A percentile compares a stretch with the other conserved stretches of the same genome.
These are phyloP conservation scores for Neuroterus valhalla DNA, from an alignment of 1,140 invertebrate genomes.

Conservation along the genomic window DNA sequence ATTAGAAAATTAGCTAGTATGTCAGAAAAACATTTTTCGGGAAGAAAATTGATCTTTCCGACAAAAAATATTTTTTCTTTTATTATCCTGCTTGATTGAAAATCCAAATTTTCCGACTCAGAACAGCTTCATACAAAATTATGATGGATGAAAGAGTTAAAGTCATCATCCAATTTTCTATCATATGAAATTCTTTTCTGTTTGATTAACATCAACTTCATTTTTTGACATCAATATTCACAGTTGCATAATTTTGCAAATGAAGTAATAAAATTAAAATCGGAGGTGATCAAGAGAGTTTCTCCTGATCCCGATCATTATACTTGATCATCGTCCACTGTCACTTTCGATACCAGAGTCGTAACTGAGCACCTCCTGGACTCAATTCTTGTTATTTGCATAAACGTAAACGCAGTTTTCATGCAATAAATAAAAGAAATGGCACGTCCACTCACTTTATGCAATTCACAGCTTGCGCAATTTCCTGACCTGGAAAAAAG, in stretches of 20 bases:
- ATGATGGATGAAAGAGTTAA: neutral
- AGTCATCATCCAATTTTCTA: neutral
- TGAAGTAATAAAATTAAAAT: constrained; percentile 2
- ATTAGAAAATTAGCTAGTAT: too few relatives aligned
- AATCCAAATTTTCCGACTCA: too few relatives aligned
- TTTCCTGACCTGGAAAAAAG: constrained; percentile 1
- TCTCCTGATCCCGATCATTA: constrained; percentile 3
- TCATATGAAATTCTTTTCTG: neutral
- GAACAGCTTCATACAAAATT: too few relatives aligned
- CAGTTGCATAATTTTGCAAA: neutral
- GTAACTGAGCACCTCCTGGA: constrained; percentile 3
- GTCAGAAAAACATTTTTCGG: too few relatives aligned
- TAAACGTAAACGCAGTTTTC: neutral
- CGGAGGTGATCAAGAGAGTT: neutral
- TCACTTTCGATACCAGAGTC: neutral
- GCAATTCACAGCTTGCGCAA: constrained; percentile 37
- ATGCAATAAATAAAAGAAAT: constrained; percentile 20
- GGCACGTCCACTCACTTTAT: constrained; percentile 25
- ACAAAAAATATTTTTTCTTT: too few relatives aligned
- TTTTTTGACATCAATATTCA: constrained; percentile 5
- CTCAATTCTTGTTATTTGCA: constrained; percentile 39
- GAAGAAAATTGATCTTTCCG: constrained; percentile 3
- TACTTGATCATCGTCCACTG: neutral
- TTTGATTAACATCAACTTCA: too few relatives aligned
- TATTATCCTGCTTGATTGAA: too few relatives aligned